Evolutionary conservation across 2,797 vertebrate genomes (phyloP).

Genomic region (Mastacembelus armatus): DNA sequence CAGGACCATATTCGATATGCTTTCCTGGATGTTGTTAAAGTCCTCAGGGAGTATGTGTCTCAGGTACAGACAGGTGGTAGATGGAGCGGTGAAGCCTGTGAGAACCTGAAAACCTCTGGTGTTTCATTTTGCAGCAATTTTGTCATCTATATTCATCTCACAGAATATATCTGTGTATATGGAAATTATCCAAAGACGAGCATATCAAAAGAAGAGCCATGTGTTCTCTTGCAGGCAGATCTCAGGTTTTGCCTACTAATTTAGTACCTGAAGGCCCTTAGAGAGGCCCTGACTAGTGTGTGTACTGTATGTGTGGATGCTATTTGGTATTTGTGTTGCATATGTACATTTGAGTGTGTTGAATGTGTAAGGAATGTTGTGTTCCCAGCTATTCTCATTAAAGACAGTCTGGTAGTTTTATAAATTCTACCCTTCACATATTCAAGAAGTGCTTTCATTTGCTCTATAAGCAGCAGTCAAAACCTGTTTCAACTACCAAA

Average conservation of each 20-base stretch:
- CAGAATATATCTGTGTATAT: slow-evolving; percentile 50
- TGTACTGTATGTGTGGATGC: background rate
- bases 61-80: background rate
- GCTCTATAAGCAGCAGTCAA: background rate
- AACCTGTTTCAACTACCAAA: background rate
- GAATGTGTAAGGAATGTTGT: slow-evolving; percentile 15
- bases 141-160: slow-evolving; percentile 62
- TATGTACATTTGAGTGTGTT: slow-evolving; percentile 36
- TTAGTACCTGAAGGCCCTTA: slow-evolving; percentile 67
- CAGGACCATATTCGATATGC: slow-evolving; percentile 28
- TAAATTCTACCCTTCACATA: background rate
- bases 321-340: slow-evolving; percentile 30
- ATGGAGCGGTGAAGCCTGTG: background rate
- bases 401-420: slow-evolving; percentile 19
- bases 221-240: slow-evolving; percentile 69
- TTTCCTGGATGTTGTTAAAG: background rate
- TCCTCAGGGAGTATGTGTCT: background rate
- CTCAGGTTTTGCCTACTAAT: slow-evolving; percentile 67
- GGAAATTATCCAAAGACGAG: slow-evolving; percentile 62
- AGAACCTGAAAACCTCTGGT: slow-evolving; percentile 1
- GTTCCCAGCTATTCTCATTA: slow-evolving; percentile 11
- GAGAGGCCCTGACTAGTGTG: slow-evolving; percentile 29
- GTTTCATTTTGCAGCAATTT: slow-evolving; percentile 49
- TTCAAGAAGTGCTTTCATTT: slow-evolving; percentile 1
- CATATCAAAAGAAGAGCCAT: slow-evolving; percentile 71